Evolutionary conservation across 2,888 invertebrate species (phyloP), one percentile per base, ranked within the genome.

Genomic region (Perdita meconis): DNA sequence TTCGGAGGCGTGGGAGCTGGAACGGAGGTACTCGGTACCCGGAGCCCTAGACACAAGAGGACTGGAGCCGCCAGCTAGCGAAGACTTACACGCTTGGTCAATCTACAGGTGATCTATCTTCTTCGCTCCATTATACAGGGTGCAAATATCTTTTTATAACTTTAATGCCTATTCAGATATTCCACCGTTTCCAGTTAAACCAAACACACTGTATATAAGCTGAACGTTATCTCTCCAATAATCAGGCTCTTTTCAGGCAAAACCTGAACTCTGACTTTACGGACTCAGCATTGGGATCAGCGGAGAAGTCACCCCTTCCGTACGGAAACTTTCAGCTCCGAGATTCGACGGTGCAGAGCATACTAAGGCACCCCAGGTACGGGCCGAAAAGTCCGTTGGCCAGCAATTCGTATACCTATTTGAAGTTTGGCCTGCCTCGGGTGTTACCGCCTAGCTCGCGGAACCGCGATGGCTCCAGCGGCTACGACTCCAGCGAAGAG

Each of bases 61-160:
- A 94, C 91, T 92, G 74, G 90, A 92, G 81, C 96, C 96, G 74
- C 95, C 97, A 91, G 96, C 97, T 86, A 97, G 97, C 63, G 98
- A 98, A 92, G 98, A 98, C 92, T 94, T 98, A 77, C 98, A 98
- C 92, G 98, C 98, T 75, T 98, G 98, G 98, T 98, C 98, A 84
- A 98, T 98, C 92, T 97, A 97, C 93, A 96, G 97, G 97, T 96
- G 92, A 88, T 56, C 51, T 64, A 44, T 65, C 24, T 12, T 47
- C 64, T n/a, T n/a, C n/a, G n/a, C n/a, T n/a, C n/a, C n/a, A n/a
- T n/a, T n/a, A n/a, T n/a, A n/a, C n/a, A n/a, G n/a, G n/a, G n/a
- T n/a, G n/a, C n/a, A n/a, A n/a, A n/a, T n/a, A n/a, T n/a, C n/a
- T n/a, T n/a, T n/a, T n/a, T n/a, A n/a, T n/a, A n/a, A n/a, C n/a